Conservation (phyloP, 2,797 vertebrate genomes). For the Enteromius treurensis region DNA sequence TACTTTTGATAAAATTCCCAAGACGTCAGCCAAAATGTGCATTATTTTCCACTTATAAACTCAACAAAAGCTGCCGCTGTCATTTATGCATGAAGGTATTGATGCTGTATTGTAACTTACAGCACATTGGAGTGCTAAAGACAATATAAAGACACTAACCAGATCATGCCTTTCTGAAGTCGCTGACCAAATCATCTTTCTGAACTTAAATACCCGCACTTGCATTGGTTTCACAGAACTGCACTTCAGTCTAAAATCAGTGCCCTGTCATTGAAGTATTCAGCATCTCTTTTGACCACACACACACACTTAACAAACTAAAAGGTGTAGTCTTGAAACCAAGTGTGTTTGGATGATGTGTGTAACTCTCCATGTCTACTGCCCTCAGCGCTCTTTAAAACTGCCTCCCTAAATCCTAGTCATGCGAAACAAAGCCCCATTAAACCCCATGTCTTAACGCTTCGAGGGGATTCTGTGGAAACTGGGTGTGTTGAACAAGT, state of each 20-base stretch:
- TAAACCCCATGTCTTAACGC: constrained; percentile 63
- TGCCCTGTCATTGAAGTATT: neutral
- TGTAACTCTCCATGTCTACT: constrained; percentile 56
- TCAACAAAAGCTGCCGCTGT: neutral
- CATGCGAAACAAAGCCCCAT: constrained; percentile 69
- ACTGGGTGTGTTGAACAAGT: constrained; percentile 65
- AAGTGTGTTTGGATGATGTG: constrained; percentile 60
- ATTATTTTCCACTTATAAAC: neutral
- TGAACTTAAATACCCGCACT: constrained; percentile 40
- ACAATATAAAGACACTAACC: constrained; percentile 59
- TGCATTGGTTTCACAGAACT: neutral
- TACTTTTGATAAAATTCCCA: neutral
- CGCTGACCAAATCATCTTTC: neutral
- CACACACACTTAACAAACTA: constrained; percentile 30
- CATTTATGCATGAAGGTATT: constrained; percentile 27
- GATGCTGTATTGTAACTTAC: constrained; percentile 61
- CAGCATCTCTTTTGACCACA: neutral
- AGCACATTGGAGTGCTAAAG: constrained; percentile 55
- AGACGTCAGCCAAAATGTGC: neutral
- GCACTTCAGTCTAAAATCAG: neutral
- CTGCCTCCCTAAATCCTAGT: constrained; percentile 66
- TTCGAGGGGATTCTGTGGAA: constrained; percentile 68
- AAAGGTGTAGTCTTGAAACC: constrained; percentile 26
- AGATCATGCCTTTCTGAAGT: constrained; percentile 32
- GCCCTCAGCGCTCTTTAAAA: constrained; percentile 63